phyloP scores from a whole-genome alignment of 2,113 vertebrate species.

The Castor canadensis region DNA sequence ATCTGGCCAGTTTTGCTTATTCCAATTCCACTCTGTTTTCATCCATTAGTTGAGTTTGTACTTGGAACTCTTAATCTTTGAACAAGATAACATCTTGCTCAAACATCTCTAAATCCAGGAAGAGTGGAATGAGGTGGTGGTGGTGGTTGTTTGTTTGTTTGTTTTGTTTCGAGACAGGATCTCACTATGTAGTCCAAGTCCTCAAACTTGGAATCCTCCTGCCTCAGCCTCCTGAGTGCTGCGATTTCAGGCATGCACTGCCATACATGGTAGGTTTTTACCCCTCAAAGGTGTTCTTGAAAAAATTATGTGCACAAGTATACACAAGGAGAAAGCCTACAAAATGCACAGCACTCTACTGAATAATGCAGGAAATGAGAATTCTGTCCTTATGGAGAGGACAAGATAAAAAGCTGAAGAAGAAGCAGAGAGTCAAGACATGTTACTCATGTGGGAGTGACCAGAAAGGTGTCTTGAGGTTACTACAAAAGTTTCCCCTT shows the following conservation, averaged over 20 bases:
- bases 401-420: not conserved
- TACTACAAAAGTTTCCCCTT: not conserved
- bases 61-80: not conserved
- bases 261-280: not conserved
- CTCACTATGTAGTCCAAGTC: not conserved
- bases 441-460: not conserved
- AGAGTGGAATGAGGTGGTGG: not conserved
- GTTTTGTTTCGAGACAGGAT: not conserved
- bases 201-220: not conserved
- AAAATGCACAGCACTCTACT: not conserved
- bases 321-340: not conserved
- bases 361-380: not conserved
- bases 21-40: not conserved
- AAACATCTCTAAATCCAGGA: slow-evolving; percentile 18
- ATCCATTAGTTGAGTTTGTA: not conserved
- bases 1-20: not conserved
- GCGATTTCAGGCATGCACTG: not conserved
- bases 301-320: not conserved
- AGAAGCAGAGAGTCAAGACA: not conserved
- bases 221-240: not conserved
- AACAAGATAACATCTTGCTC: not conserved
- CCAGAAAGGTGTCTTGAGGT: not conserved
- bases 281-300: not conserved
- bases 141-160: not conserved
- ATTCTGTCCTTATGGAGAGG: not conserved